phyloP scores from a whole-genome alignment of 2,888 invertebrate species.

The Heteropelma amictum region DNA sequence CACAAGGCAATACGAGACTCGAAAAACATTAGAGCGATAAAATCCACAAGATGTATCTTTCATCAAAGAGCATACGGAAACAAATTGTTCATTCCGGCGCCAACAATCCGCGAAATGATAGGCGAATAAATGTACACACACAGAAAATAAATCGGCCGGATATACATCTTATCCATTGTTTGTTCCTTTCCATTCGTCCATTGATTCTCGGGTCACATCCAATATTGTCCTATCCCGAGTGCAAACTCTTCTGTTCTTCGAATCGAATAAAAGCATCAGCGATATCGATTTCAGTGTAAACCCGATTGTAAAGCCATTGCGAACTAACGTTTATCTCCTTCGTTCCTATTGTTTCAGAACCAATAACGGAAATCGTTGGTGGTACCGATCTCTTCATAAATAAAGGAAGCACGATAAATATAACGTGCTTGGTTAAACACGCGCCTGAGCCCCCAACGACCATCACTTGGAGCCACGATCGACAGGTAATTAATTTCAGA shows the following conservation, averaged over 20 bases:
- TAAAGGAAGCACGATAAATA: constrained; percentile 91
- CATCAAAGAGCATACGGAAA: neutral
- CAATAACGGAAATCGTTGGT: constrained; percentile 88
- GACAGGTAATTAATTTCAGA: constrained; percentile 79
- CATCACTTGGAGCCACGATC: constrained; percentile 90
- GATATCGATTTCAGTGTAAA: constrained; percentile 1
- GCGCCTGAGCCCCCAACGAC: constrained; percentile 90
- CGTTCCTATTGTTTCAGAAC: constrained; percentile 80
- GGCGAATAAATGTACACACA: neutral
- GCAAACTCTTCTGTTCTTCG: constrained; percentile 1
- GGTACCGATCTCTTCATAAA: constrained; percentile 90
- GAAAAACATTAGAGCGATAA: neutral
- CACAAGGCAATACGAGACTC: neutral
- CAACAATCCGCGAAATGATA: constrained; percentile 4
- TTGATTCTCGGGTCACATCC: constrained; percentile 5
- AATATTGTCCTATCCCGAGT: neutral
- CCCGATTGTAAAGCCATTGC: constrained; percentile 13
- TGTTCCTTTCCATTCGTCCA: neutral
- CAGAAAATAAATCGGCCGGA: constrained; percentile 5
- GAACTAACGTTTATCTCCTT: constrained; percentile 21
- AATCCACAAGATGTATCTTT: neutral
- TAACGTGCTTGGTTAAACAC: constrained; percentile 89
- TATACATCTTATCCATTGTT: neutral
- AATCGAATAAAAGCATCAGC: constrained; percentile 21
- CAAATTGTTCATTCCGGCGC: neutral